A percentile compares a stretch with the other conserved stretches of the same genome.
phyloP scores from a whole-genome alignment of 2,113 vertebrate species.

The Chinchilla lanigera region DNA sequence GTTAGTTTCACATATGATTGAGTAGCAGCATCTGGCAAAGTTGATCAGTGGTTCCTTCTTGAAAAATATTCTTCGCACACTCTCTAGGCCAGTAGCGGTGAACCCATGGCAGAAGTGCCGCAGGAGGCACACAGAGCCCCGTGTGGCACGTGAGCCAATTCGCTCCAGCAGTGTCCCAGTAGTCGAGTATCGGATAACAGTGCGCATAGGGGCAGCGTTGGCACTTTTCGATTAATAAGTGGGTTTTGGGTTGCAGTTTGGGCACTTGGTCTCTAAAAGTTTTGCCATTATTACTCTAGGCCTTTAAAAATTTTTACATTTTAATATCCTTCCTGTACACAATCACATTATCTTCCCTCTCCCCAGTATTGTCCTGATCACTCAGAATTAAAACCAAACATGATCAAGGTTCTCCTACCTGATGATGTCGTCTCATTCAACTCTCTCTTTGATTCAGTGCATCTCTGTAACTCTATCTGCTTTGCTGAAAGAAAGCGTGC shows the following conservation, averaged over 20 bases:
- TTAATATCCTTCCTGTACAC: background rate
- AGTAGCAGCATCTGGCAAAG: background rate
- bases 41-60: background rate
- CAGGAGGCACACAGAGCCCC: background rate
- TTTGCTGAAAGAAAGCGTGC: background rate
- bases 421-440: background rate
- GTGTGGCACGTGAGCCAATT: background rate
- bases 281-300: background rate
- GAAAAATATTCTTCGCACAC: background rate
- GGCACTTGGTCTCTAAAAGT: background rate
- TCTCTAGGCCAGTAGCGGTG: background rate
- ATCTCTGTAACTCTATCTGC: background rate
- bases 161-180: background rate
- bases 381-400: background rate
- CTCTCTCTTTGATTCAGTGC: background rate
- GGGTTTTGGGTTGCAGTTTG: background rate
- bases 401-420: background rate
- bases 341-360: background rate
- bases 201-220: background rate
- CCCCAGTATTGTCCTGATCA: background rate
- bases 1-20: background rate
- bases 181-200: background rate
- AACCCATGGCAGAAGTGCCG: background rate
- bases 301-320: background rate
- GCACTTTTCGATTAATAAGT: background rate